phyloP scores from a whole-genome alignment of 2,113 vertebrate genomes.

The Gnathonemus longibarbis region DNA sequence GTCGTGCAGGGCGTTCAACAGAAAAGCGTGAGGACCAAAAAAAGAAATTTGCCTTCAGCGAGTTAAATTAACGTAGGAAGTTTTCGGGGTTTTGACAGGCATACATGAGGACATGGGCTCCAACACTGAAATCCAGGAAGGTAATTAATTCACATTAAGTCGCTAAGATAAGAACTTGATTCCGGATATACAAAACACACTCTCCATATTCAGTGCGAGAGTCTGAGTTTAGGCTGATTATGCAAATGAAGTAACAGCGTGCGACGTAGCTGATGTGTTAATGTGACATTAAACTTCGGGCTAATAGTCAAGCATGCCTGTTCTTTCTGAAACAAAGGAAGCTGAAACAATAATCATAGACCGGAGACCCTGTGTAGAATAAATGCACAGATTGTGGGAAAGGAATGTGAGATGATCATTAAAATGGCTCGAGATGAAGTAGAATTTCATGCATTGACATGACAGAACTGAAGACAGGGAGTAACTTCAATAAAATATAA shows the following conservation, averaged over 20 bases:
- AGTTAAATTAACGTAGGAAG: neutral
- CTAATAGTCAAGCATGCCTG: neutral
- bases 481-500: neutral
- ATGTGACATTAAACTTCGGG: neutral
- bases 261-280: neutral
- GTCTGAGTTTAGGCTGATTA: neutral
- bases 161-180: neutral
- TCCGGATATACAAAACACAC: neutral
- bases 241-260: neutral
- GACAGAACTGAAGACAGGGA: neutral
- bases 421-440: neutral
- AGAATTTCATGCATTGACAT: neutral
- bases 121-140: neutral
- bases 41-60: neutral
- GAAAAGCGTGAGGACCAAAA: neutral
- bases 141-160: neutral
- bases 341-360: neutral
- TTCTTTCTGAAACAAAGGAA: neutral
- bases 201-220: neutral
- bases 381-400: neutral
- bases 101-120: neutral
- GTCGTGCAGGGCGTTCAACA: neutral
- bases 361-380: neutral
- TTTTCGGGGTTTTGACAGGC: neutral
- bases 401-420: neutral